Evolutionary conservation across 2,797 vertebrate species (phyloP).

Genomic region (Todus mexicanus): DNA sequence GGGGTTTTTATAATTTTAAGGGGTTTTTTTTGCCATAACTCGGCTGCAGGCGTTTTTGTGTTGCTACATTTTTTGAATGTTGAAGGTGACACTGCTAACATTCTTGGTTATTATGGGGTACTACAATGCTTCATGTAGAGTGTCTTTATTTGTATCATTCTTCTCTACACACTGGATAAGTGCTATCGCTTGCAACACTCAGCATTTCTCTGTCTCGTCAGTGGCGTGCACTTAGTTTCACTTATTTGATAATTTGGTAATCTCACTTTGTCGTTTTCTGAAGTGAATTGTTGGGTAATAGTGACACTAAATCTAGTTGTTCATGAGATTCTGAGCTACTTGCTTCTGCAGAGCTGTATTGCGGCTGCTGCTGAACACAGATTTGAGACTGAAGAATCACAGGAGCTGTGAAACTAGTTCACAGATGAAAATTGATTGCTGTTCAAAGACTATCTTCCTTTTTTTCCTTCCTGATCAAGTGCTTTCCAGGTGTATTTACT

Average conservation of each 20-base stretch:
- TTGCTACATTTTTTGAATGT: background rate
- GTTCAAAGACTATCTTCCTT: background rate
- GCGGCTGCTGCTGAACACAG: background rate
- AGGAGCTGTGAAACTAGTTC: background rate
- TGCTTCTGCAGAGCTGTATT: background rate
- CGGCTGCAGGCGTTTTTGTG: background rate
- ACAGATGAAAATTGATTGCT: conserved; percentile 18
- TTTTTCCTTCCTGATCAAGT: background rate
- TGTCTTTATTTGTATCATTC: background rate
- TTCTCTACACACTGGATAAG: background rate
- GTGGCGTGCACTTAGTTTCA: background rate
- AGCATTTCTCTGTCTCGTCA: background rate
- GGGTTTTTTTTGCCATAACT: background rate
- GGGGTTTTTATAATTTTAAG: background rate
- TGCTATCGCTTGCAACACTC: background rate
- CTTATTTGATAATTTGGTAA: conserved; percentile 55
- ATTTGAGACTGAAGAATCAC: conserved; percentile 18
- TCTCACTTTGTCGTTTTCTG: background rate
- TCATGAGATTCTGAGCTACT: background rate
- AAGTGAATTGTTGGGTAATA: conserved; percentile 8
- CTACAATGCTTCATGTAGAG: background rate
- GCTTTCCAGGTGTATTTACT: conserved; percentile 49
- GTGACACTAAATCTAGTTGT: conserved; percentile 12
- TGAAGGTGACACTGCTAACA: background rate
- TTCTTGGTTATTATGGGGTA: background rate